Conservation (phyloP, 2,888 invertebrate genomes). For the Drosophila merina region DNA sequence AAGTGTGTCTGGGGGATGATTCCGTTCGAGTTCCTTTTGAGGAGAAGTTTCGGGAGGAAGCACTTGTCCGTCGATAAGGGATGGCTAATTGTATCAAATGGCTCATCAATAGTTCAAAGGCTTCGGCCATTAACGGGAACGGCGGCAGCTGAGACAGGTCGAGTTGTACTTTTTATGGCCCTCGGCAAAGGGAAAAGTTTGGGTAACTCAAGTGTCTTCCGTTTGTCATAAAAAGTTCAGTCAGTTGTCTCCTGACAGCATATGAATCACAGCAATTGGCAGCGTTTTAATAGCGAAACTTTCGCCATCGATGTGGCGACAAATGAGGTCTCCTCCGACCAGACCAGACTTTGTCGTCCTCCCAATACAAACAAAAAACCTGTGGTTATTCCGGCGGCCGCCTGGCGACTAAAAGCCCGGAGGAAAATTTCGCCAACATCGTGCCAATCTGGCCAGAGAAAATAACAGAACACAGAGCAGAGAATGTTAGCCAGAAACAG, state of each 20-base stretch:
- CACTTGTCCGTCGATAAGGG: conserved; percentile 34
- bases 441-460: conserved; percentile 3
- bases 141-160: conserved; percentile 59
- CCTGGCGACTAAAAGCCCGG: conserved; percentile 57
- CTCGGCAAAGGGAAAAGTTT: conserved; percentile 57
- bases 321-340: conserved; percentile 58
- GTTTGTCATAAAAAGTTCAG: conserved; percentile 72
- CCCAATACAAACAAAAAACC: conserved; percentile 13
- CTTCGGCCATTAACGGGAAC: conserved; percentile 33
- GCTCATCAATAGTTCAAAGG: conserved; percentile 76
- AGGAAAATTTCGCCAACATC: conserved; percentile 17
- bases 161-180: conserved; percentile 56
- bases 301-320: conserved; percentile 71
- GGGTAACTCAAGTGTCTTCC: conserved; percentile 67
- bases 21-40: not conserved
- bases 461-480: conserved; percentile 45
- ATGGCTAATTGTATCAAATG: conserved; percentile 70
- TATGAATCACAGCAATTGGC: conserved; percentile 75
- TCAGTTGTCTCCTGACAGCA: conserved; percentile 48
- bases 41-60: conserved; percentile 4
- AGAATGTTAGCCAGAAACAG: conserved; percentile 9
- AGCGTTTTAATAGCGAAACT: conserved; percentile 74
- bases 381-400: conserved; percentile 56
- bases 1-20: not conserved
- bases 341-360: conserved; percentile 16